phyloP scores from a whole-genome alignment of 2,888 invertebrate genomes.

The Diarsia rubi region DNA sequence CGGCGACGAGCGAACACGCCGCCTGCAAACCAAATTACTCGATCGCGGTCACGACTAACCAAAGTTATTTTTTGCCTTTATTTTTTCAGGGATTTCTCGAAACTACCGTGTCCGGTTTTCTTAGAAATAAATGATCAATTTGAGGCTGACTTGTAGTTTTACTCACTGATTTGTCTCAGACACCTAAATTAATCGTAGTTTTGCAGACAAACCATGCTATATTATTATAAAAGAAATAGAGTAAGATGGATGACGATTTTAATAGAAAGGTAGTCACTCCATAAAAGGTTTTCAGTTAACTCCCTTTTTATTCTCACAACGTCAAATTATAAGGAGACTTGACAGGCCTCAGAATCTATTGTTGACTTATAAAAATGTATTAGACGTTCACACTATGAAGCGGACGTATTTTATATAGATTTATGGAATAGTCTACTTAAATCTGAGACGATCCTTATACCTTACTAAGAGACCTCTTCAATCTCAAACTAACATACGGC shows the following conservation, averaged over 20 bases:
- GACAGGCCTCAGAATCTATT: conserved; percentile 39
- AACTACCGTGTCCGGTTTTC: conserved; percentile 42
- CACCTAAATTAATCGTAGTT: neutral
- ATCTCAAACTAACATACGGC: conserved; percentile 56
- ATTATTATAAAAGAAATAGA: neutral
- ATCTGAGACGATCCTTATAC: conserved; percentile 56
- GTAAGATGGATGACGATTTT: neutral
- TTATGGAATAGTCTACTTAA: conserved; percentile 59
- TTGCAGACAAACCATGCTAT: neutral
- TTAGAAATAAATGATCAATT: conserved; percentile 42
- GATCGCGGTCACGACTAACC: conserved; percentile 70
- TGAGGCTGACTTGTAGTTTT: conserved; percentile 6
- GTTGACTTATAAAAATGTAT: conserved; percentile 59
- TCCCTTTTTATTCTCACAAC: conserved; percentile 13
- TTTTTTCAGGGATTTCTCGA: conserved; percentile 53
- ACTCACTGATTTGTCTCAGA: neutral
- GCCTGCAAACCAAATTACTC: conserved; percentile 75
- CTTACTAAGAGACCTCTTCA: conserved; percentile 56
- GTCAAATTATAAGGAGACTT: conserved; percentile 27
- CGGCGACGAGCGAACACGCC: conserved; percentile 68
- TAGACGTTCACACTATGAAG: conserved; percentile 53
- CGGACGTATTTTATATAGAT: conserved; percentile 54
- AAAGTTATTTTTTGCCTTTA: conserved; percentile 57
- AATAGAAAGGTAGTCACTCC: neutral
- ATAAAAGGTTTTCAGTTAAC: conserved; percentile 8